Percentiles rank a stretch among this genome's conserved stretches.
These are phyloP conservation scores for Paratilapia polleni DNA, from an alignment of 2,113 vertebrate genomes.

Conservation along the genomic window DNA sequence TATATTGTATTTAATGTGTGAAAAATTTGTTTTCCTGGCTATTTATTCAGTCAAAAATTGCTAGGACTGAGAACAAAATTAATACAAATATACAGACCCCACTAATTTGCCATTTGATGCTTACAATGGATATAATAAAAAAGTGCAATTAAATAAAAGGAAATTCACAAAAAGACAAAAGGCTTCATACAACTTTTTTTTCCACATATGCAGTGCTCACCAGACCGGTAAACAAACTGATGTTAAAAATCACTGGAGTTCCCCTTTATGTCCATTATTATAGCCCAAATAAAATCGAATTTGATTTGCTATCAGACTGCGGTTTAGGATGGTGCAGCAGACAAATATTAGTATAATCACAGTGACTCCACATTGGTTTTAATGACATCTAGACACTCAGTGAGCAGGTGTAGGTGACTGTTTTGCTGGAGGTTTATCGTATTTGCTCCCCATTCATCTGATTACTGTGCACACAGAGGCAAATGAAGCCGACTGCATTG, in stretches of 20 bases:
- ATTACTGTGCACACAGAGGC: background rate
- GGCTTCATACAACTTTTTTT: background rate
- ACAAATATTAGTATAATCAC: background rate
- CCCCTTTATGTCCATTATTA: background rate
- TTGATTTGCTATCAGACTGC: background rate
- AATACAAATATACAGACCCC: background rate
- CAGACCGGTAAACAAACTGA: background rate
- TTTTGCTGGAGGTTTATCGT: background rate
- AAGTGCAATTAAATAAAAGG: background rate
- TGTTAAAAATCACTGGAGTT: background rate
- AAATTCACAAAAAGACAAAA: background rate
- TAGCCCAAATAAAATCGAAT: conserved; percentile 2
- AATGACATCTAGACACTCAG: background rate
- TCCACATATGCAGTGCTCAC: background rate
- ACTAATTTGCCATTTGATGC: no score
- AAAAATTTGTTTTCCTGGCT: background rate
- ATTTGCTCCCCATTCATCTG: background rate
- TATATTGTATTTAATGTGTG: background rate
- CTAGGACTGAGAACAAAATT: background rate
- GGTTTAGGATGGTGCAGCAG: background rate
- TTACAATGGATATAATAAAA: background rate
- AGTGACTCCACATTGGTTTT: background rate
- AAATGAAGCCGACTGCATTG: background rate
- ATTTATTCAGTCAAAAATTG: background rate
- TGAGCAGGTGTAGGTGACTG: background rate